Evolutionary conservation across 1,140 invertebrate species (phyloP).

Genomic region (Lithobius niger): DNA sequence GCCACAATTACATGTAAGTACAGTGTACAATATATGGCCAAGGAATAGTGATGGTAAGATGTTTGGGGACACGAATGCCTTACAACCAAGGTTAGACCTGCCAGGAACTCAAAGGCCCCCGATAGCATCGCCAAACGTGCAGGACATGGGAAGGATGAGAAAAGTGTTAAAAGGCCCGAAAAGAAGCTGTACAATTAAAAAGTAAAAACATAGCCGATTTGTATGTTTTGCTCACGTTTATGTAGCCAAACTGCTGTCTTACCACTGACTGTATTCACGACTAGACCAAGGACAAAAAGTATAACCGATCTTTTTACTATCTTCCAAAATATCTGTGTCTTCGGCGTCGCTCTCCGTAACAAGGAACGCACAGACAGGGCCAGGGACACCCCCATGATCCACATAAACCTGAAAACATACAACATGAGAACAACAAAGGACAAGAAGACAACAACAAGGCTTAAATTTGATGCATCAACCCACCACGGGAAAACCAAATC

Average conservation of each 20-base stretch:
- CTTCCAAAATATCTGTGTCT: constrained; percentile 34
- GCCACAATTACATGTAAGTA: too few relatives aligned
- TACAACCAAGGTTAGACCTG: too few relatives aligned
- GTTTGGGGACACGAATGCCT: too few relatives aligned
- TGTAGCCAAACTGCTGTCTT: neutral
- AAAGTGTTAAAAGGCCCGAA: too few relatives aligned
- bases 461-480: constrained; percentile 27
- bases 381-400: constrained; percentile 85
- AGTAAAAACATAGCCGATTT: too few relatives aligned
- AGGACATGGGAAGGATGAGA: too few relatives aligned
- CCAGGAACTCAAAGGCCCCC: too few relatives aligned
- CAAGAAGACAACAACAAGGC: constrained; percentile 29
- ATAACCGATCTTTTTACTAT: constrained; percentile 39
- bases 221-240: neutral
- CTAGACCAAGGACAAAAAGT: constrained; percentile 46
- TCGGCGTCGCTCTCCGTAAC: constrained; percentile 48
- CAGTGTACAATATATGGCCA: too few relatives aligned
- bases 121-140: too few relatives aligned
- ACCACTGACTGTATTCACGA: constrained; percentile 28
- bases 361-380: constrained; percentile 64
- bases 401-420: constrained; percentile 55
- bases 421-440: constrained; percentile 25
- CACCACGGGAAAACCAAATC: constrained; percentile 90
- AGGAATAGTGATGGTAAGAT: too few relatives aligned
- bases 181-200: too few relatives aligned